Evolutionary conservation across 2,888 invertebrate genomes (phyloP), one percentile per base, ranked within the genome.

Genomic region (Pseudoips prasinana): DNA sequence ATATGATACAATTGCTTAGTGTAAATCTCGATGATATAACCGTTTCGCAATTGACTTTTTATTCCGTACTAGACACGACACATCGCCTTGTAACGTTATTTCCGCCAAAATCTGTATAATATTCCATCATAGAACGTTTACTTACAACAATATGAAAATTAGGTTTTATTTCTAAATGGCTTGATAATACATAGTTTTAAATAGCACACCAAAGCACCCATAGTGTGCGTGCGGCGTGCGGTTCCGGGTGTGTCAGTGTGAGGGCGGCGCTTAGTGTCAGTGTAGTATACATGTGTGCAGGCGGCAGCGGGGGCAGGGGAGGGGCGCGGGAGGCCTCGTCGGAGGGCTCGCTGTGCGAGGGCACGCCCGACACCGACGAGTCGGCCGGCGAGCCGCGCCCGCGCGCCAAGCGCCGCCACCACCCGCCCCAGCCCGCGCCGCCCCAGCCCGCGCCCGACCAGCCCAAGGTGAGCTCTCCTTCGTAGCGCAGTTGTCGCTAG

Each of bases 291-390:
- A 28, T 28, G 35, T 33, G 39, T 29, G 35, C 30, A 18, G 33
- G 37, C 6, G 43, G 25, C 30, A 54, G 49, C 40, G 64, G 66
- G 44, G 48, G 59, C 22, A 64, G 70, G 35, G 65, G 23, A 63
- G 39, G 72, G 67, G 76, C 61, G 47, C 89, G 91, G 20, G 87
- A 90, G 73, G 84, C 86, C 1, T 91, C 91, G 33, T 94, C 94
- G 25, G 95, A 95, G 71, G 93, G 92, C 49, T 93, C 93, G 54
- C 76, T 91, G 46, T 91, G 91, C 52, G 93, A 93, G 67, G 92
- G 91, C 56, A 92, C 93, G 25, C 92, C 93, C 3, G 94, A 94
- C 74, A 94, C 94, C 2, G 94, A 94, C 68, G 94, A 93, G 73
- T 92, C 92, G 33, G 76, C 87, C 66, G 63, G 63, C 76, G 80